phyloP scores from a whole-genome alignment of 2,113 vertebrate genomes.

The Leptosomus discolor region DNA sequence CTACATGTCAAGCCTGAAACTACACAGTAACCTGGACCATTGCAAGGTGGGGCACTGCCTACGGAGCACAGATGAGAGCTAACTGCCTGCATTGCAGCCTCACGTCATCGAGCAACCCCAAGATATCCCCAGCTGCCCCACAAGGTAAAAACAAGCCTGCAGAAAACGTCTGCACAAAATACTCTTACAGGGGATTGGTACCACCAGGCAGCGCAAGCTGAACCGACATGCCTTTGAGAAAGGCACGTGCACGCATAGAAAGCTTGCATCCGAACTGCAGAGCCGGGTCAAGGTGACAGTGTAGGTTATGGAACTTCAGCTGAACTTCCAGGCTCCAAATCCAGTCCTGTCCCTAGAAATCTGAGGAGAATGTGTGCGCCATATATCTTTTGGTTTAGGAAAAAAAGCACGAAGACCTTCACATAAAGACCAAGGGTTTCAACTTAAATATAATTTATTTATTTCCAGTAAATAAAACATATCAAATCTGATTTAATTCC shows the following conservation, averaged over 20 bases:
- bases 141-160: not conserved
- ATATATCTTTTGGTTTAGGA: not conserved
- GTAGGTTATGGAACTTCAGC: not conserved
- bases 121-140: rapidly evolving
- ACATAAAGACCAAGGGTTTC: not conserved
- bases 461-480: not conserved
- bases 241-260: rapidly evolving
- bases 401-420: not conserved
- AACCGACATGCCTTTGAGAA: not conserved
- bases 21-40: rapidly evolving
- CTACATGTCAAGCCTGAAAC: not conserved
- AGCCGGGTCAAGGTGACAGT: not conserved
- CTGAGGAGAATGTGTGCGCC: not conserved
- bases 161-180: not conserved
- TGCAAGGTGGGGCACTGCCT: rapidly evolving
- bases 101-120: not conserved
- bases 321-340: not conserved
- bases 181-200: not conserved
- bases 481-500: not conserved
- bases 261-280: not conserved
- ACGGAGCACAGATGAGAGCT: rapidly evolving
- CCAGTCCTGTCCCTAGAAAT: not conserved
- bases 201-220: rapidly evolving
- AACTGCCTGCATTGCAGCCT: not conserved
- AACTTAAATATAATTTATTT: not conserved